These are phyloP conservation scores for Xylocampa areola DNA, from an alignment of 2,888 invertebrate genomes.

Conservation along the genomic window DNA sequence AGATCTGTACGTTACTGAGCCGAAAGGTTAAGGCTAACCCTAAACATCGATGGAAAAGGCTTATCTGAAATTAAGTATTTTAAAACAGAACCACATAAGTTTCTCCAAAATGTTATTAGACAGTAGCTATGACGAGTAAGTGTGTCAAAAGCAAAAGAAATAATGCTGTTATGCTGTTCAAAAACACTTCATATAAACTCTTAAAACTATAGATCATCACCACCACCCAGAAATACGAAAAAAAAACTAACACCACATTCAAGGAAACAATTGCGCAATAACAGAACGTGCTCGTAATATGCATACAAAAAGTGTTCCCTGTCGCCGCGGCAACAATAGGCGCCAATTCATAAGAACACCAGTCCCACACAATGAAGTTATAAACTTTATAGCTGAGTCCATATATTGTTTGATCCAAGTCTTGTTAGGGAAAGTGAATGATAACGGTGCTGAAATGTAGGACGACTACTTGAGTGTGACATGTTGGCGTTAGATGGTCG, in stretches of 20 bases:
- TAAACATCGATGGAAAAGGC: too few species aligned
- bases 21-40: too few species aligned
- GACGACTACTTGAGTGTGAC: constrained; percentile 49
- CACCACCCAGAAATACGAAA: too few species aligned
- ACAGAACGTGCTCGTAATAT: constrained; percentile 55
- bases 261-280: constrained; percentile 65
- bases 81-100: too few species aligned
- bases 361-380: constrained; percentile 54
- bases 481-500: constrained; percentile 26
- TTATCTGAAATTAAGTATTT: too few species aligned
- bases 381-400: constrained; percentile 53
- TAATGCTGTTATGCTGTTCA: too few species aligned
- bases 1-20: too few species aligned
- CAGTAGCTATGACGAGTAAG: too few species aligned
- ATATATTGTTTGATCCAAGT: constrained; percentile 48
- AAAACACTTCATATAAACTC: neutral
- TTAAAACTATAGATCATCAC: constrained; percentile 19
- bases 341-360: constrained; percentile 61
- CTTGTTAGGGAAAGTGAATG: constrained; percentile 51
- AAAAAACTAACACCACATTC: constrained; percentile 44
- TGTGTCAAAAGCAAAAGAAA: too few species aligned
- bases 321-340: constrained; percentile 63
- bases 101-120: too few species aligned
- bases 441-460: constrained; percentile 53
- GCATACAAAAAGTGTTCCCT: constrained; percentile 56